phyloP scores from a whole-genome alignment of 2,797 vertebrate genomes.

The Tapera naevia region DNA sequence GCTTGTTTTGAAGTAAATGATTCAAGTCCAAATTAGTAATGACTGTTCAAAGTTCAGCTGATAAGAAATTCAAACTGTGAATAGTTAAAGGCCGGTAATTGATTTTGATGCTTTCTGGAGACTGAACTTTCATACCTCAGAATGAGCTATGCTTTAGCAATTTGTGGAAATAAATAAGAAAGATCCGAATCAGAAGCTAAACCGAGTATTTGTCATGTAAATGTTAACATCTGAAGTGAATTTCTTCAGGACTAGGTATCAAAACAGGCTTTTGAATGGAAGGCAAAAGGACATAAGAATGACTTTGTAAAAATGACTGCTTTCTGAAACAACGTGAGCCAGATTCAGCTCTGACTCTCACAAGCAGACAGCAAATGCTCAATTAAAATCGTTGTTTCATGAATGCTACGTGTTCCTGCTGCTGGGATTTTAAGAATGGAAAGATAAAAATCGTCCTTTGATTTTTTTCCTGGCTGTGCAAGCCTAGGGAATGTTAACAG shows the following conservation, averaged over 20 bases:
- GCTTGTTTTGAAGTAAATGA: not conserved
- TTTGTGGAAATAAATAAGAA: not conserved
- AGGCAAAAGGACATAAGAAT: not conserved
- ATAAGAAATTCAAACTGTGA: not conserved
- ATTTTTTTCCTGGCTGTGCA: not conserved
- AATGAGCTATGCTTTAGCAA: not conserved
- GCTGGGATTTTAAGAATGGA: not conserved
- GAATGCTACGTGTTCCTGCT: not conserved
- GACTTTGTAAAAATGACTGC: not conserved
- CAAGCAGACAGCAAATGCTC: not conserved
- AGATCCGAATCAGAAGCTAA: not conserved
- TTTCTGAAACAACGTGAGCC: not conserved
- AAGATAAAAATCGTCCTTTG: not conserved
- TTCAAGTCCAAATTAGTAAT: not conserved
- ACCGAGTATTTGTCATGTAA: not conserved
- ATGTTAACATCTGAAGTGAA: not conserved
- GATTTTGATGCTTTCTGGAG: not conserved
- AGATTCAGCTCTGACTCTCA: not conserved
- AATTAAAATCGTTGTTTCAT: not conserved
- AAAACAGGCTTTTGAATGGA: not conserved
- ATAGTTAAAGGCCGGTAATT: not conserved
- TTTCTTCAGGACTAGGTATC: not conserved
- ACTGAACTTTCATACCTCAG: not conserved
- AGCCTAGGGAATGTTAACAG: not conserved
- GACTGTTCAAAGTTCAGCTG: not conserved